These are phyloP conservation scores for Bufo bufo DNA, from an alignment of 2,113 vertebrate genomes.

Conservation along the genomic window DNA sequence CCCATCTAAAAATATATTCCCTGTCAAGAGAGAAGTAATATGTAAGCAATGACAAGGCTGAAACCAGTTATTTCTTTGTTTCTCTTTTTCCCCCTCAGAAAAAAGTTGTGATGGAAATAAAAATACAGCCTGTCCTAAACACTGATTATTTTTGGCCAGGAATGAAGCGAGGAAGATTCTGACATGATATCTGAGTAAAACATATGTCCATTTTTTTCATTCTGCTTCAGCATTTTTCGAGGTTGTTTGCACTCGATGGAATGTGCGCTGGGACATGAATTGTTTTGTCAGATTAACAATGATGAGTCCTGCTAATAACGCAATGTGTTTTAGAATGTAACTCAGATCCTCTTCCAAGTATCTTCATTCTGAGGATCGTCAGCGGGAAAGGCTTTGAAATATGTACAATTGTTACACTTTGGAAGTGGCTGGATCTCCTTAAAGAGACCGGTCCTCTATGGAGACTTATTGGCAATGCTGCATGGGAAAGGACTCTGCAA, in stretches of 20 bases:
- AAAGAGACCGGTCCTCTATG: too few relatives aligned
- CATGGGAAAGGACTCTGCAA: too few relatives aligned
- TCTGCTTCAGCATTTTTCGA: conserved; percentile 55
- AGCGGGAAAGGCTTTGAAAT: neutral
- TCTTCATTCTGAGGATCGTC: conserved; percentile 20
- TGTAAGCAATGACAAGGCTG: neutral
- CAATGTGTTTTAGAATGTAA: conserved; percentile 47
- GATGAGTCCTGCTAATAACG: conserved; percentile 46
- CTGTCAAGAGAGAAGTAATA: conserved; percentile 14
- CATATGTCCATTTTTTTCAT: conserved; percentile 50
- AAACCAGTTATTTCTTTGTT: neutral
- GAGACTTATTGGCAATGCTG: too few relatives aligned
- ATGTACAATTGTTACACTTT: neutral
- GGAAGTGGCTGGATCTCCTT: neutral
- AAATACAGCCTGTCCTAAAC: conserved; percentile 47
- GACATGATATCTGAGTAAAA: conserved; percentile 52
- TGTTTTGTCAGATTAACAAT: conserved; percentile 55
- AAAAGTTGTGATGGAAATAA: conserved; percentile 44
- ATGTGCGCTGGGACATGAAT: conserved; percentile 47
- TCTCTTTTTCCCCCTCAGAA: neutral
- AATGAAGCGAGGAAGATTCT: conserved; percentile 53
- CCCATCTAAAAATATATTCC: conserved; percentile 34
- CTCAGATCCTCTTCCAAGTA: conserved; percentile 44
- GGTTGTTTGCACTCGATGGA: conserved; percentile 51
- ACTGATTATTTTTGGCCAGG: conserved; percentile 46